Evolutionary conservation across 2,113 vertebrate genomes (phyloP).

Genomic region (Alces alces): DNA sequence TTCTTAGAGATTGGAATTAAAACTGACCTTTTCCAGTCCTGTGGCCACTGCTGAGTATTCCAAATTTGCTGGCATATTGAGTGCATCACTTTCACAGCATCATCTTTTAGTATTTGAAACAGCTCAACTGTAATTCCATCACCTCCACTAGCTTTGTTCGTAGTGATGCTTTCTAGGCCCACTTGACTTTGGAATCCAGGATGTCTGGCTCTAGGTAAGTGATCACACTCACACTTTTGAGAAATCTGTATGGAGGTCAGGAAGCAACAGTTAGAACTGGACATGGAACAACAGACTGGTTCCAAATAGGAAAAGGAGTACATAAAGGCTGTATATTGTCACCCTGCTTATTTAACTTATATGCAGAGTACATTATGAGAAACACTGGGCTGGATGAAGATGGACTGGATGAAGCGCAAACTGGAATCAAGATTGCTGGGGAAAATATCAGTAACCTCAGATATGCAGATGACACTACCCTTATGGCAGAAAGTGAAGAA

Average conservation of each 20-base stretch:
- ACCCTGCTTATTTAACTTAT: background rate
- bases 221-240: background rate
- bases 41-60: background rate
- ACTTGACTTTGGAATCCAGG: background rate
- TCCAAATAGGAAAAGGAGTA: background rate
- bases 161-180: background rate
- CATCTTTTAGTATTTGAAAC: background rate
- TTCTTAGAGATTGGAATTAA: background rate
- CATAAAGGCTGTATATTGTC: background rate
- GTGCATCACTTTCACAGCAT: background rate
- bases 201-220: background rate
- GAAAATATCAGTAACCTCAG: background rate
- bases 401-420: background rate
- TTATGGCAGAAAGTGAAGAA: background rate
- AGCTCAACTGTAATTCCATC: background rate
- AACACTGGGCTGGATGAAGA: background rate
- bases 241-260: background rate
- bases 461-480: background rate
- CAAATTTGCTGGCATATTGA: background rate
- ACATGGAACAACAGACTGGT: background rate
- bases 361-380: background rate
- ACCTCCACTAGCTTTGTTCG: background rate
- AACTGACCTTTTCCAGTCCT: background rate
- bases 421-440: rapidly evolving
- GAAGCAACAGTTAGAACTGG: background rate